A percentile compares a stretch with the other conserved stretches of the same genome.
phyloP scores from a whole-genome alignment of 2,113 vertebrate species.

The Atractosteus spatula region DNA sequence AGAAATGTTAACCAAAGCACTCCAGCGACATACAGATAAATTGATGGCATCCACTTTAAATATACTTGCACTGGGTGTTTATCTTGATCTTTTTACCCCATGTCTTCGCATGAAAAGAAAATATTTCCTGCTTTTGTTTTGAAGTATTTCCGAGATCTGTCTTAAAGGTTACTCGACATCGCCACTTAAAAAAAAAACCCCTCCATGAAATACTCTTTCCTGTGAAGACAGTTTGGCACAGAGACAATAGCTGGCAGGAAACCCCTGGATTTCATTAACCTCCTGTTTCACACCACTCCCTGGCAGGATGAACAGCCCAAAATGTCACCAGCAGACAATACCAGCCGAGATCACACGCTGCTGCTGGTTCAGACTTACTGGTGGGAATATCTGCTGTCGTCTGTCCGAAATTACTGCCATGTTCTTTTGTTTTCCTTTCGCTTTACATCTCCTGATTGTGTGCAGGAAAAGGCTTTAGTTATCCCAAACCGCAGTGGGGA shows the following conservation, averaged over 20 bases:
- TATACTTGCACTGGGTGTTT: no score
- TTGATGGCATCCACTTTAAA: no score
- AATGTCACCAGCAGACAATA: conserved; percentile 54
- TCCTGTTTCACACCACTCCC: conserved; percentile 55
- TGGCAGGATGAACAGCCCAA: conserved; percentile 25
- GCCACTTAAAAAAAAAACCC: conserved; percentile 34
- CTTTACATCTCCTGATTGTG: conserved; percentile 51
- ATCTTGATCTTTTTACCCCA: no score
- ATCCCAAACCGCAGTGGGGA: conserved; percentile 36
- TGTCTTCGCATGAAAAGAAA: no score
- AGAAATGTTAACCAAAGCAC: no score
- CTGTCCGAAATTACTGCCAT: conserved; percentile 55
- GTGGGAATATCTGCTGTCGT: conserved; percentile 61
- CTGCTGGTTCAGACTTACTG: conserved; percentile 23
- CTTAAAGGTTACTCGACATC: conserved; percentile 33
- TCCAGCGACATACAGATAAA: no score
- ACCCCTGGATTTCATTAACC: conserved; percentile 43
- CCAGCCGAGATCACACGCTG: conserved; percentile 30
- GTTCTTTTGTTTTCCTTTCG: conserved; percentile 60
- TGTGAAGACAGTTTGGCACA: conserved; percentile 49
- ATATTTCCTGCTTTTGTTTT: conserved; percentile 58
- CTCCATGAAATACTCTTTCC: conserved; percentile 56
- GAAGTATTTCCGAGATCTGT: conserved; percentile 22
- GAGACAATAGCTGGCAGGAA: conserved; percentile 67
- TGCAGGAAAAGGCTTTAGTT: conserved; percentile 40